Conservation (phyloP, 2,113 vertebrate genomes). For the Seriola quinqueradiata region DNA sequence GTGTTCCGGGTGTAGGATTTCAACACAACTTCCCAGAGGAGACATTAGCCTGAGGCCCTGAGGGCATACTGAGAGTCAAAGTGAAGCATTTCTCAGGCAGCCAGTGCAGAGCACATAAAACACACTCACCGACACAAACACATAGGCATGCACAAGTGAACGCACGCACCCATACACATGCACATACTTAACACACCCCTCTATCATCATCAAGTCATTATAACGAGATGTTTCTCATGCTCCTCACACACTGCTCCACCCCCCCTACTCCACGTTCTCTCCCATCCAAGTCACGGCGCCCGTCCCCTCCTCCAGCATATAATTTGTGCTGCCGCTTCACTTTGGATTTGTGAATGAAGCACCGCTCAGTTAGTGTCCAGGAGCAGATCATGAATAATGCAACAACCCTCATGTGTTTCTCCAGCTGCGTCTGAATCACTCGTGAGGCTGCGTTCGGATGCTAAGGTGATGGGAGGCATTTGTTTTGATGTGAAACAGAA, state of each 20-base stretch:
- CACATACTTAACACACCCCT: slow-evolving; percentile 6
- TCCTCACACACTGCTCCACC: slow-evolving; percentile 29
- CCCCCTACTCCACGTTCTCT: slow-evolving; percentile 9
- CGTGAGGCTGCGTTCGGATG: slow-evolving; percentile 3
- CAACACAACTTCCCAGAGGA: slow-evolving; percentile 63
- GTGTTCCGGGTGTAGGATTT: slow-evolving; percentile 56
- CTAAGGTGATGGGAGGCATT: slow-evolving; percentile 38
- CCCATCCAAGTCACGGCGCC: slow-evolving; percentile 33
- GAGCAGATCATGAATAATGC: slow-evolving; percentile 75
- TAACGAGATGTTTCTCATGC: slow-evolving; percentile 47
- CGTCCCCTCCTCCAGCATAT: slow-evolving; percentile 47
- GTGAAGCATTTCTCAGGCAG: slow-evolving; percentile 34
- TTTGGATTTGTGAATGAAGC: slow-evolving; percentile 80
- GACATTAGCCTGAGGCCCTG: slow-evolving; percentile 39
- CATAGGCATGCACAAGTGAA: slow-evolving; percentile 15
- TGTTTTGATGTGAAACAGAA: slow-evolving; percentile 51
- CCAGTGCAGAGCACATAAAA: slow-evolving; percentile 30
- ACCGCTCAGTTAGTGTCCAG: slow-evolving; percentile 53
- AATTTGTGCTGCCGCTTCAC: slow-evolving; percentile 60
- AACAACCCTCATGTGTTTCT: slow-evolving; percentile 45
- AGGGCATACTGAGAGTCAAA: slow-evolving; percentile 41
- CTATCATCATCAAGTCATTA: slow-evolving; percentile 22
- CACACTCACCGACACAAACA: slow-evolving; percentile 15
- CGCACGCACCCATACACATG: neutral
- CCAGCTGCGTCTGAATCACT: slow-evolving; percentile 38